These are phyloP conservation scores for Lasioglossum marginatum DNA, from an alignment of 2,888 invertebrate genomes.

Conservation along the genomic window DNA sequence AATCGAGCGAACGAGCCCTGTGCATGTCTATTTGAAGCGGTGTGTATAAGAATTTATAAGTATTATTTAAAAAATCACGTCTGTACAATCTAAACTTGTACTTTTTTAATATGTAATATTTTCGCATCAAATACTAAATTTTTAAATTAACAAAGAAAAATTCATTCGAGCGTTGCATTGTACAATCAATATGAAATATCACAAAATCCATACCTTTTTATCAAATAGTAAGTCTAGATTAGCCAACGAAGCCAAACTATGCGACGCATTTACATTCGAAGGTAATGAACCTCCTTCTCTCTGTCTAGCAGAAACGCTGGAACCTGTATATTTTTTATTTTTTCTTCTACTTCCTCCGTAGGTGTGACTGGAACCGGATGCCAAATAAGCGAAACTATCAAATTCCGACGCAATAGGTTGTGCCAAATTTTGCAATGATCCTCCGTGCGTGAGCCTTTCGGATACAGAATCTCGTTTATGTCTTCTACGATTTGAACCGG, in stretches of 20 bases:
- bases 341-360: conserved; percentile 80
- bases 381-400: conserved; percentile 80
- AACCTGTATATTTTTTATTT: conserved; percentile 79
- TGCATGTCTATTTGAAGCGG: not conserved
- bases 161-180: not conserved
- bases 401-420: conserved; percentile 84
- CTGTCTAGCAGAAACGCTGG: conserved; percentile 85
- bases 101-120: not conserved
- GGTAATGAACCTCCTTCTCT: conserved; percentile 89
- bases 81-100: not conserved
- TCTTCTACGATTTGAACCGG: conserved; percentile 82
- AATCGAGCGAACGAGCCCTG: not conserved
- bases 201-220: conserved; percentile 77
- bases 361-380: conserved; percentile 80
- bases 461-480: conserved; percentile 85
- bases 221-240: conserved; percentile 82
- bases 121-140: not conserved
- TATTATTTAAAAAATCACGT: not conserved
- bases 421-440: conserved; percentile 87
- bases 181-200: not conserved
- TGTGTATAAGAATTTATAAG: not conserved
- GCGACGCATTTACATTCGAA: conserved; percentile 86
- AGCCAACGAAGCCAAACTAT: conserved; percentile 80
- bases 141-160: not conserved
- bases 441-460: conserved; percentile 86